Conservation (phyloP, 2,113 vertebrate genomes). For the Periophthalmus modestus region DNA sequence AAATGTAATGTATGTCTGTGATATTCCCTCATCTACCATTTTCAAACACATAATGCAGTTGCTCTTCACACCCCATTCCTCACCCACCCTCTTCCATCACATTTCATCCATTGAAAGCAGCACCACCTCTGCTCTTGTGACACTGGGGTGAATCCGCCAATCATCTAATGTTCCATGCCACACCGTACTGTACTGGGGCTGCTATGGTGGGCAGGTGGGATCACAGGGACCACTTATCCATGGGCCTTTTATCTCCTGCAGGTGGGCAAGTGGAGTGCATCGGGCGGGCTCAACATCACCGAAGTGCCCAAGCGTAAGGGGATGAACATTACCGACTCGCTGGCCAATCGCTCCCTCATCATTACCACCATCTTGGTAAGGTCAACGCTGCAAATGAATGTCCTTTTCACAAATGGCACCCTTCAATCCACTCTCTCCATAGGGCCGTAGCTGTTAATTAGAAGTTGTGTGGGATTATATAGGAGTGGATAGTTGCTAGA, state of each 20-base stretch:
- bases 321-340: slow-evolving; percentile 94
- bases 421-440: not conserved
- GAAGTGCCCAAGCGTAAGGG: slow-evolving; percentile 90
- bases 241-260: slow-evolving; percentile 72
- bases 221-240: slow-evolving; percentile 48
- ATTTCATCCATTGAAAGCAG: slow-evolving; percentile 26
- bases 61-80: not conserved
- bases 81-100: slow-evolving; percentile 32
- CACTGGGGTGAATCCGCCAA: slow-evolving; percentile 59
- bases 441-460: not conserved
- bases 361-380: slow-evolving; percentile 97
- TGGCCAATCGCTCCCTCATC: slow-evolving; percentile 94
- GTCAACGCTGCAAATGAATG: slow-evolving; percentile 37
- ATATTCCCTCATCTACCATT: too few species aligned
- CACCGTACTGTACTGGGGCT: slow-evolving; percentile 39
- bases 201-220: slow-evolving; percentile 14
- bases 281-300: slow-evolving; percentile 93
- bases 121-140: slow-evolving; percentile 24
- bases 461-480: not conserved
- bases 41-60: not conserved
- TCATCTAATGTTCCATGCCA: slow-evolving; percentile 62
- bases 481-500: not conserved
- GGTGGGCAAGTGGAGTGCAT: slow-evolving; percentile 96
- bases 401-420: slow-evolving; percentile 4
- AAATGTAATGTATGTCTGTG: too few species aligned